phyloP scores from a whole-genome alignment of 2,797 vertebrate genomes.

The Labeo calbasu region DNA sequence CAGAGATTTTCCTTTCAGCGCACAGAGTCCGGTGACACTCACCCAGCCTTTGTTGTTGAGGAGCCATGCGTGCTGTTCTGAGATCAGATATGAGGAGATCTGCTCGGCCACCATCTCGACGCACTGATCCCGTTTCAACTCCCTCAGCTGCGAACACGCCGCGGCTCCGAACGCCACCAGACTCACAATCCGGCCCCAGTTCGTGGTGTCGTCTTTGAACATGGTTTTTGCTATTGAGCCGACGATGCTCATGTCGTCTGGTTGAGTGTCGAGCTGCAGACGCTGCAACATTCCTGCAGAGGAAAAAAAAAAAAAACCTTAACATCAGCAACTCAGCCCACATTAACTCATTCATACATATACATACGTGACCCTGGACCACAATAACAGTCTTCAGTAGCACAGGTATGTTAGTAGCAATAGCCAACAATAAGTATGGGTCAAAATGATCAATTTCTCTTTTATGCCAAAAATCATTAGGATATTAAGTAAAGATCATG shows the following conservation, averaged over 20 bases:
- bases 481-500: too few species aligned
- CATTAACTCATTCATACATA: too few species aligned
- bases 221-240: slow-evolving; percentile 74
- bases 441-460: too few species aligned
- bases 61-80: slow-evolving; percentile 84
- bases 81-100: slow-evolving; percentile 83
- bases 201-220: slow-evolving; percentile 85
- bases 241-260: slow-evolving; percentile 75
- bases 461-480: too few species aligned
- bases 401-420: too few species aligned
- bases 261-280: slow-evolving; percentile 72
- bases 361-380: too few species aligned
- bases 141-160: slow-evolving; percentile 82
- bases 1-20: neutral
- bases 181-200: slow-evolving; percentile 91
- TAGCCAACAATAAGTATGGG: too few species aligned
- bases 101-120: slow-evolving; percentile 76
- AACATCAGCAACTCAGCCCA: neutral
- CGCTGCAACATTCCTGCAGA: slow-evolving; percentile 85
- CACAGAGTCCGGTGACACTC: slow-evolving; percentile 58
- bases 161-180: slow-evolving; percentile 87
- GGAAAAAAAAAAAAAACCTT: neutral
- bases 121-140: slow-evolving; percentile 70
- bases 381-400: too few species aligned
- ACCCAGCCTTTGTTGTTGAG: slow-evolving; percentile 91